Evolutionary conservation across 2,888 invertebrate genomes (phyloP).

Genomic region (Lepidochitona cinerea): DNA sequence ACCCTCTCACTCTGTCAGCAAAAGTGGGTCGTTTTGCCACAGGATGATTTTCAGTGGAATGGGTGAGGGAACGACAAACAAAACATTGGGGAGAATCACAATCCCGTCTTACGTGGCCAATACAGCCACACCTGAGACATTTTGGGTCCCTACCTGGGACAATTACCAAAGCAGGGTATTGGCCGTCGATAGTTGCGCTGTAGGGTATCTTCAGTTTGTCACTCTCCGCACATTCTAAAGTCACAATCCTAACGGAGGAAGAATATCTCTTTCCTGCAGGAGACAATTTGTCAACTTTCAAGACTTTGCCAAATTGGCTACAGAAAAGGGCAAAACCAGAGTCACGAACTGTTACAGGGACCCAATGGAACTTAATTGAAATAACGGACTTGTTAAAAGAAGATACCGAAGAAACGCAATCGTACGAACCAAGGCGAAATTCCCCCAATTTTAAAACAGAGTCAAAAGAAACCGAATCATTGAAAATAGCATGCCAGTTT

Average conservation of each 20-base stretch:
- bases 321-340: background rate
- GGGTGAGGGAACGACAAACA: background rate
- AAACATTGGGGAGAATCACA: background rate
- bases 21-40: no score
- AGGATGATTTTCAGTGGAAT: background rate
- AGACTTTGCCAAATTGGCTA: background rate
- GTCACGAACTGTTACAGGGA: background rate
- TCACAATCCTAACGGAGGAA: background rate
- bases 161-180: background rate
- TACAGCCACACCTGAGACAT: background rate
- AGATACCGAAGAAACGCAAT: background rate
- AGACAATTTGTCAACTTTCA: background rate
- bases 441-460: background rate
- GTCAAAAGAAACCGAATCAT: background rate
- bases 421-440: background rate
- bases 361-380: background rate
- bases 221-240: background rate
- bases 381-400: background rate
- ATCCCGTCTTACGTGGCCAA: background rate
- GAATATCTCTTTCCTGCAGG: background rate
- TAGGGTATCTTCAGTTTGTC: background rate
- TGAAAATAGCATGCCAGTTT: background rate
- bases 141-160: background rate
- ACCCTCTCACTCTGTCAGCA: no score
- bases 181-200: background rate